A percentile compares a stretch with the other conserved stretches of the same genome.
Conservation (phyloP, 2,113 vertebrate genomes). For the Chamaetylas fuelleborni region DNA sequence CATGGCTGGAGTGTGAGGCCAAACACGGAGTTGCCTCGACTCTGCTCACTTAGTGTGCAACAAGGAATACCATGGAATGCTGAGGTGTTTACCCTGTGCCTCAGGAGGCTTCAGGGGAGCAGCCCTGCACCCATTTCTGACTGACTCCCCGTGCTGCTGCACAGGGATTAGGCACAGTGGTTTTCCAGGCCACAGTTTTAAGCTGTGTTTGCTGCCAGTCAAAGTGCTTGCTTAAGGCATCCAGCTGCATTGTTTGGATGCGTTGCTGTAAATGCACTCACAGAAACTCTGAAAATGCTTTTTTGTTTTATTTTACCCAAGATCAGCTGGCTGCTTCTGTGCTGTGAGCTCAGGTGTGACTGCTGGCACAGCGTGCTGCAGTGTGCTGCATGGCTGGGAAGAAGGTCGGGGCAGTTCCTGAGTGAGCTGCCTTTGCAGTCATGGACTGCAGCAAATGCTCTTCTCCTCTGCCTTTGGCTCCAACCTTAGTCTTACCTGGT, state of each 20-base stretch:
- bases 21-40: background rate
- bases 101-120: background rate
- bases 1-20: background rate
- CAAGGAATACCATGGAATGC: accelerated
- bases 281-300: background rate
- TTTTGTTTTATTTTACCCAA: background rate
- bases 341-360: background rate
- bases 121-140: accelerated
- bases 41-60: background rate
- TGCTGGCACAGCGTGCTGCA: accelerated
- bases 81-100: accelerated
- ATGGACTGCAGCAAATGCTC: background rate
- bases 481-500: background rate
- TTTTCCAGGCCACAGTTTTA: background rate
- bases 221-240: background rate
- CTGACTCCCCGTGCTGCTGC: background rate
- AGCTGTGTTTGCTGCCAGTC: background rate
- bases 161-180: background rate
- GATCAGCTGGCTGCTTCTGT: background rate
- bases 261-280: background rate
- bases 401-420: background rate
- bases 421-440: background rate
- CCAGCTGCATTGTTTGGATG: background rate
- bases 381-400: accelerated
- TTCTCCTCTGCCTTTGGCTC: background rate